Conservation (phyloP, 2,797 vertebrate species). For the Myoxocephalus aenaeus region DNA sequence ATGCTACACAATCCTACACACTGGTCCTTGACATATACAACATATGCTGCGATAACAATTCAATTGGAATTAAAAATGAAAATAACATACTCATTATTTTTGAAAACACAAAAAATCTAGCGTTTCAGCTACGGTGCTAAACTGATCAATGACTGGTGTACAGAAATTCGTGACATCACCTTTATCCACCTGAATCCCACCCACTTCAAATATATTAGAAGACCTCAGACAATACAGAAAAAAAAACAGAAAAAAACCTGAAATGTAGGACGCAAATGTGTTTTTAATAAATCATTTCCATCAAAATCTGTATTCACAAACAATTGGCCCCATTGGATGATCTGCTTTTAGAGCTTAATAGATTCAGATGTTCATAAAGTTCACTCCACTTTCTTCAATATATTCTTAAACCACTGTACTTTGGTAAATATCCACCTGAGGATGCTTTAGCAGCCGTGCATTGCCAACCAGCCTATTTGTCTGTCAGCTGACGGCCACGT, state of each 20-base stretch:
- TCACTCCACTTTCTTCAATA: not conserved
- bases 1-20: not conserved
- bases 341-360: not conserved
- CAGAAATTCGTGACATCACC: not conserved
- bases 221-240: too few species aligned
- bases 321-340: not conserved
- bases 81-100: not conserved
- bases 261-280: too few species aligned
- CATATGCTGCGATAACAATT: not conserved
- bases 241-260: not conserved
- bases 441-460: slow-evolving; percentile 4
- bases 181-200: not conserved
- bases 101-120: not conserved
- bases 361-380: not conserved
- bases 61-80: not conserved
- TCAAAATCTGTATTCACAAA: not conserved
- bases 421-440: slow-evolving; percentile 27
- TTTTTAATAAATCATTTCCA: too few species aligned
- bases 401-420: not conserved
- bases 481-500: not conserved
- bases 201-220: not conserved
- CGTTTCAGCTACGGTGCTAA: not conserved
- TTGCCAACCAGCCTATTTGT: not conserved
- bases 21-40: not conserved
- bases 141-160: not conserved